Evolutionary conservation across 2,113 vertebrate species (phyloP).

Genomic region (Epinephelus cyanopodus): DNA sequence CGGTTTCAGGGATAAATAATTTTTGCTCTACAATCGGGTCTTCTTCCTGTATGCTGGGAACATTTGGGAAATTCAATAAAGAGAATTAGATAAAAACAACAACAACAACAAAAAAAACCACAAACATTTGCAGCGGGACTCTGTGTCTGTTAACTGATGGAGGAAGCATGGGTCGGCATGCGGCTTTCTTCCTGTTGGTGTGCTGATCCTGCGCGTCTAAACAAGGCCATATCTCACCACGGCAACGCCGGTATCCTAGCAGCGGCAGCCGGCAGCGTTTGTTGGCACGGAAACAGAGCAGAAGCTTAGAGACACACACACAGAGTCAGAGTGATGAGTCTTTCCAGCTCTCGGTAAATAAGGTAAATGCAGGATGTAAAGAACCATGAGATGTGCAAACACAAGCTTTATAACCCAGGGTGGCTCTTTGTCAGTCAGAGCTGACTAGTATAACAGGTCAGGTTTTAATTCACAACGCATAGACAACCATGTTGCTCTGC

Average conservation of each 20-base stretch:
- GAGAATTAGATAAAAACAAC: background rate
- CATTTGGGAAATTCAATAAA: background rate
- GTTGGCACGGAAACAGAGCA: slow-evolving; percentile 65
- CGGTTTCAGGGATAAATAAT: background rate
- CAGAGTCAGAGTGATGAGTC: slow-evolving; percentile 6
- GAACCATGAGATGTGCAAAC: slow-evolving; percentile 28
- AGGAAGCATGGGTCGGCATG: background rate
- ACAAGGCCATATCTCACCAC: slow-evolving; percentile 49
- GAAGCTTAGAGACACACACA: slow-evolving; percentile 28
- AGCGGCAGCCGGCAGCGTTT: slow-evolving; percentile 52
- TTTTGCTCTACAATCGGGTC: background rate
- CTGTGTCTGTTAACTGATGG: background rate
- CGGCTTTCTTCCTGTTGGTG: slow-evolving; percentile 18
- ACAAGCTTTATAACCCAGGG: slow-evolving; percentile 11
- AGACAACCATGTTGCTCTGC: background rate
- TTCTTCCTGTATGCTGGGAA: background rate
- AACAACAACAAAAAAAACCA: background rate
- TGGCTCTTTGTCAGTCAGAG: slow-evolving; percentile 6
- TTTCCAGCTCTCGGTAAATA: slow-evolving; percentile 50
- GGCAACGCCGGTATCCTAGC: slow-evolving; percentile 56
- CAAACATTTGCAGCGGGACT: background rate
- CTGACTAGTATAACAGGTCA: background rate
- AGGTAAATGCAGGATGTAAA: slow-evolving; percentile 37
- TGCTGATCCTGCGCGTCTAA: slow-evolving; percentile 31
- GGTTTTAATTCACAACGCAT: background rate